Conservation (phyloP, 1,140 invertebrate genomes). For the Chymomyza costata region DNA sequence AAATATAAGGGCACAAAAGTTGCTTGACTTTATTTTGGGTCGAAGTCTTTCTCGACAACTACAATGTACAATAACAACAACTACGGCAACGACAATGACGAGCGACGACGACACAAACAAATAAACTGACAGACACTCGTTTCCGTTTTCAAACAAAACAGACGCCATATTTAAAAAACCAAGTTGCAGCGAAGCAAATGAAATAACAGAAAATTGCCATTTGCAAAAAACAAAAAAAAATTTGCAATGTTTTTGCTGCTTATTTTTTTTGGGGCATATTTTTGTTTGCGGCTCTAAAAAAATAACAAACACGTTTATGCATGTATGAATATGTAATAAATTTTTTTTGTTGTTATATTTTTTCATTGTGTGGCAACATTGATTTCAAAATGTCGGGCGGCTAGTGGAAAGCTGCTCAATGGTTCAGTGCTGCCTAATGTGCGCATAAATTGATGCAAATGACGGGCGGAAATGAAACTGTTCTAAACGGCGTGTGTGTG, state of each 20-base stretch:
- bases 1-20: conserved; percentile 42
- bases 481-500: no score
- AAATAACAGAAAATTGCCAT: conserved; percentile 59
- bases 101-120: conserved; percentile 46
- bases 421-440: conserved; percentile 31
- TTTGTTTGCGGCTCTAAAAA: not conserved
- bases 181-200: conserved; percentile 54
- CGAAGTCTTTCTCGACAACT: conserved; percentile 42
- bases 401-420: conserved; percentile 40
- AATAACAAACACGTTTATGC: not conserved
- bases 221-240: conserved; percentile 50
- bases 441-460: conserved; percentile 31
- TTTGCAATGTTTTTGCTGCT: no score
- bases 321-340: not conserved
- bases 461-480: no score
- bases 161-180: conserved; percentile 73
- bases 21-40: conserved; percentile 62
- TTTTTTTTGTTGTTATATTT: no score
- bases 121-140: conserved; percentile 71
- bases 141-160: conserved; percentile 72
- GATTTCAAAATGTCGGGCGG: conserved; percentile 31
- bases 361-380: no score
- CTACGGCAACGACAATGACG: conserved; percentile 16
- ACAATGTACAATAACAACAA: conserved; percentile 25
- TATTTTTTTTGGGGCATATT: no score